Conservation (phyloP, 2,888 invertebrate species). For the Tiphia femorata region DNA sequence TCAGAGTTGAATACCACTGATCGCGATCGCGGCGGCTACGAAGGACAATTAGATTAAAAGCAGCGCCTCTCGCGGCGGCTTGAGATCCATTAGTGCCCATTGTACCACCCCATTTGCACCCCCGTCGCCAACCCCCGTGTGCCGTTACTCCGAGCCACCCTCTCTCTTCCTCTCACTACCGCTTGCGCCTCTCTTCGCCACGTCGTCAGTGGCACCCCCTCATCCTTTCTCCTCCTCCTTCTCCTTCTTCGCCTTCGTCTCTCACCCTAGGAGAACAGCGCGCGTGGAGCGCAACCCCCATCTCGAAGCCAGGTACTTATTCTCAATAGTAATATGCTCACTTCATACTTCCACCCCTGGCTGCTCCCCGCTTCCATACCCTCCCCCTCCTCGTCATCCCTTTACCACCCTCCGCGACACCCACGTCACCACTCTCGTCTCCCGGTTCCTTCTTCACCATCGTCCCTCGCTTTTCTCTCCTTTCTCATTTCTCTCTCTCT, state of each 20-base stretch:
- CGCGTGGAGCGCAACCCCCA: conserved; percentile 40
- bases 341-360: conserved; percentile 64
- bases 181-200: not conserved
- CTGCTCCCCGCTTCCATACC: conserved; percentile 25
- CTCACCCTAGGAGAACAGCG: too few species aligned
- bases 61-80: conserved; percentile 69
- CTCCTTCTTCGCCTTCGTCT: too few species aligned
- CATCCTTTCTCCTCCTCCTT: too few species aligned
- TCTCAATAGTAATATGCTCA: conserved; percentile 70
- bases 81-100: conserved; percentile 69
- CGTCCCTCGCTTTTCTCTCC: too few species aligned
- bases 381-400: conserved; percentile 7
- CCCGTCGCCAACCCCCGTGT: conserved; percentile 48
- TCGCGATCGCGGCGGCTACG: conserved; percentile 56
- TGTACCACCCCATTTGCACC: conserved; percentile 68
- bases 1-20: conserved; percentile 52
- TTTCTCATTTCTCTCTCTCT: too few species aligned
- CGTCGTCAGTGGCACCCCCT: conserved; percentile 14
- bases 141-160: conserved; percentile 42
- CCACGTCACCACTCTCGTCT: too few species aligned
- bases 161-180: conserved; percentile 26
- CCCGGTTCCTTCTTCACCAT: too few species aligned
- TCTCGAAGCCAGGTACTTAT: conserved; percentile 69
- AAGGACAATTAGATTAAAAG: conserved; percentile 70
- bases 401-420: conserved; percentile 12